Evolutionary conservation across 2,888 invertebrate genomes (phyloP), one percentile per base, ranked within the genome.

Genomic region (Platycnemis pennipes): DNA sequence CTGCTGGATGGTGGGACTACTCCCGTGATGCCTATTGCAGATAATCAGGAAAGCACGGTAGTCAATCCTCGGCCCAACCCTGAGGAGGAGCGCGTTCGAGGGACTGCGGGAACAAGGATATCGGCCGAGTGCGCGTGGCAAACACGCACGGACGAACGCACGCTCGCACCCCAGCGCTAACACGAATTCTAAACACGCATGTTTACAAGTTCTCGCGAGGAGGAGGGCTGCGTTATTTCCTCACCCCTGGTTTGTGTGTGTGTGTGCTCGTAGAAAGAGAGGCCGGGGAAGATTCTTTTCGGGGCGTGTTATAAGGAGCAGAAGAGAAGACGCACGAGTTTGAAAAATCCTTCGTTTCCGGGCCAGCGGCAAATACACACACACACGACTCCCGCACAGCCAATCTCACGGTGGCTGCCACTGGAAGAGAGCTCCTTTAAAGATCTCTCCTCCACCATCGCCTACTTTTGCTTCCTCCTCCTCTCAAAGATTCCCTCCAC

Each of bases 341-440:
- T 44, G 63, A 69, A 91, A 91, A 91, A 91, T 91, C 63, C 91
- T 69, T 44, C 63, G 91, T 91, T 91, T 91, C 91, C 91, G 91
- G 91, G n/a, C 91, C 91, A 91, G 91, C 91, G 91, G 69, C 91
- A 44, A 63, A 69, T 69, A 77, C 77, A 77, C 37, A 77, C 77
- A 77, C 77, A 37, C 37, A 77, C 37, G 8, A 11, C 31, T 5
- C 77, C 8, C 77, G 37, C 11, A 26, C 42, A 91, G 63, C 56
- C 91, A 69, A 91, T 91, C 91, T 91, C 91, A 91, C 91, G 91
- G 91, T 91, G 91, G 91, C 91, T 56, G 63, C 91, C 91, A 91
- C 91, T 91, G 91, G 63, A 91, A 69, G 63, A 63, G 26, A n/a
- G 91, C 37, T 63, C 63, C 91, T 91, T 89, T 91, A 91, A 69